A percentile compares a stretch with the other conserved stretches of the same genome.
These are phyloP conservation scores for Isurus oxyrinchus DNA, from an alignment of 2,113 vertebrate genomes.

Conservation along the genomic window DNA sequence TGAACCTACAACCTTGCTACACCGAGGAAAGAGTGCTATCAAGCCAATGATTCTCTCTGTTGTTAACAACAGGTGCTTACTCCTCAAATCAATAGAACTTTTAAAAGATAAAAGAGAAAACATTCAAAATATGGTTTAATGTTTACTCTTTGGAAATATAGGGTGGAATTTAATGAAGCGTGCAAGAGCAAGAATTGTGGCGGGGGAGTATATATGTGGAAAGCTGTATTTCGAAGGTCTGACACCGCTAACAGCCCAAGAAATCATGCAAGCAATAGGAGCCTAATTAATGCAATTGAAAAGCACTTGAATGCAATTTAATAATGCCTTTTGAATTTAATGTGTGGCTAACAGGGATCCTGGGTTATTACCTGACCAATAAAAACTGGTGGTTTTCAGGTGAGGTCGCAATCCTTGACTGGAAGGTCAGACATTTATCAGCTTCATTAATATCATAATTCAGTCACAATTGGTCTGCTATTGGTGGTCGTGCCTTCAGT, in stretches of 20 bases:
- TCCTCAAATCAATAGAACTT: not conserved
- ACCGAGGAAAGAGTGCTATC: not conserved
- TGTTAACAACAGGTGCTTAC: not conserved
- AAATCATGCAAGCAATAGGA: not conserved
- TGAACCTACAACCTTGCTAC: too few relatives aligned
- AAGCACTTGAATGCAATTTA: not conserved
- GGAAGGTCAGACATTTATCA: not conserved
- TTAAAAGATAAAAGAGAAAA: not conserved
- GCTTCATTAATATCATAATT: not conserved
- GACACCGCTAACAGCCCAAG: not conserved
- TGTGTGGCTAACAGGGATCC: not conserved
- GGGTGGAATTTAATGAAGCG: too few relatives aligned
- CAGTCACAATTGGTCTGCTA: not conserved
- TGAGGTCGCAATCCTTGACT: too few relatives aligned
- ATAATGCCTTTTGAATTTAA: not conserved
- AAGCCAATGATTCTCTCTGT: not conserved
- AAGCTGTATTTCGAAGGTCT: not conserved
- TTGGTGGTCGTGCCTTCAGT: not conserved
- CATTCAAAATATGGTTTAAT: not conserved
- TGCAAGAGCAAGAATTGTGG: not conserved
- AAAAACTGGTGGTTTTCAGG: not conserved
- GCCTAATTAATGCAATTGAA: not conserved
- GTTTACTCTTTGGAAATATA: not conserved
- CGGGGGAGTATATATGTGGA: not conserved
- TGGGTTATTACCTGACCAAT: not conserved